Conservation (phyloP, 2,797 vertebrate species). For the Xiphorhynchus erythropygius region DNA sequence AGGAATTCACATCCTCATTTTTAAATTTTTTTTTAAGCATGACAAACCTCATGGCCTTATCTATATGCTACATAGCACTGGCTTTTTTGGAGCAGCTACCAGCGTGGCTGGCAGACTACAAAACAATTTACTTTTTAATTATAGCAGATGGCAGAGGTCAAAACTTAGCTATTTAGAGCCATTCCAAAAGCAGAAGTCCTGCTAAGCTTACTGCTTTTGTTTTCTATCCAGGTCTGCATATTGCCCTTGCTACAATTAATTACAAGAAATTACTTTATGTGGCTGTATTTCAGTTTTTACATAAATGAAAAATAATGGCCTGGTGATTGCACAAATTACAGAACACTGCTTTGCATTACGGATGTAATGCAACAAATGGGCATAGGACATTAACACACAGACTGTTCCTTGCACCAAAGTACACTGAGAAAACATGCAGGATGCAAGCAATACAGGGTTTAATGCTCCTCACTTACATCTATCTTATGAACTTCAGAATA, state of each 20-base stretch:
- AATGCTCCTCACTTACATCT: neutral
- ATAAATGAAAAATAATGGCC: neutral
- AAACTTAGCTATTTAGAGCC: neutral
- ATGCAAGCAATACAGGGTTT: neutral
- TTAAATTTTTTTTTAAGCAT: neutral
- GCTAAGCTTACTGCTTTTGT: neutral
- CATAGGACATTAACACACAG: neutral
- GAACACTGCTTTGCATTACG: neutral
- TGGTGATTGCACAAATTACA: neutral
- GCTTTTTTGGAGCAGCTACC: neutral
- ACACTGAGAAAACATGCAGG: neutral
- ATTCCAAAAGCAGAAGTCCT: neutral
- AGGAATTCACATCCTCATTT: neutral
- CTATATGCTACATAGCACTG: neutral
- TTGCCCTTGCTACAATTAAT: neutral
- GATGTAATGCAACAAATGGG: neutral
- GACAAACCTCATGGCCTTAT: neutral
- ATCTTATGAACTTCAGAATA: neutral
- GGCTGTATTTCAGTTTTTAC: constrained; percentile 1
- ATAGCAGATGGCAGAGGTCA: neutral
- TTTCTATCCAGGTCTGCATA: neutral
- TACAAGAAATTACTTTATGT: neutral
- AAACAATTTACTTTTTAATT: constrained; percentile 12
- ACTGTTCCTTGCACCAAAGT: neutral
- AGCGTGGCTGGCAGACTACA: neutral